Percentiles rank a stretch among this genome's conserved stretches.
Conservation (phyloP, 1,140 invertebrate species). For the Brachionus manjavacas region DNA sequence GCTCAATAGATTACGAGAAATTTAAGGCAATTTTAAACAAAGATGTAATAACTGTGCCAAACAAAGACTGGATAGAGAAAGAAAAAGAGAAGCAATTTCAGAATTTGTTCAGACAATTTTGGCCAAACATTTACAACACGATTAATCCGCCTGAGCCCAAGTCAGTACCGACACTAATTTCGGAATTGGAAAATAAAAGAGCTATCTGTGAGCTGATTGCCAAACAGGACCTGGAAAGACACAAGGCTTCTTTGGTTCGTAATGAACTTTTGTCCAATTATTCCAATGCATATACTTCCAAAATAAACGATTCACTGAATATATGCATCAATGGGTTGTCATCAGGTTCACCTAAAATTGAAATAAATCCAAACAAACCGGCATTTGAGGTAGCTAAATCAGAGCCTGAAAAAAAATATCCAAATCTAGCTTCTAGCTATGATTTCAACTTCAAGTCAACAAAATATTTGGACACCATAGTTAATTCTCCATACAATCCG, state of each 20-base stretch:
- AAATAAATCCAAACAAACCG: background rate
- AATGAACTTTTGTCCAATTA: background rate
- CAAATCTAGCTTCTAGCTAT: background rate
- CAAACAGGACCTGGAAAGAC: conserved; percentile 14
- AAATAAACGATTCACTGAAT: background rate
- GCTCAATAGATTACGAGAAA: conserved; percentile 3
- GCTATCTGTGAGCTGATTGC: background rate
- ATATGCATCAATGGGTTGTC: background rate
- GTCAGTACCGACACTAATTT: background rate
- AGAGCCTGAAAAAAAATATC: background rate
- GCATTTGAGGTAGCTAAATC: background rate
- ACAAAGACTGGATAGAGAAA: conserved; percentile 14
- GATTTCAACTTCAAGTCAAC: background rate
- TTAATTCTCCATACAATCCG: conserved; percentile 15
- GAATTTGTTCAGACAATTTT: conserved; percentile 2
- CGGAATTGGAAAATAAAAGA: conserved; percentile 30
- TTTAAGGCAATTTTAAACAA: background rate
- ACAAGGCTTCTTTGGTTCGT: background rate
- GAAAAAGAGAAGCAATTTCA: conserved; percentile 28
- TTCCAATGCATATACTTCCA: background rate
- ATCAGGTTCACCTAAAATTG: background rate
- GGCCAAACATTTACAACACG: background rate
- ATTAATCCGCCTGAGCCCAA: background rate
- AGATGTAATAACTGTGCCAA: background rate
- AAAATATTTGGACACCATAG: conserved; percentile 11